Evolutionary conservation across 2,113 vertebrate species (phyloP).

Genomic region (Bettongia penicillata): DNA sequence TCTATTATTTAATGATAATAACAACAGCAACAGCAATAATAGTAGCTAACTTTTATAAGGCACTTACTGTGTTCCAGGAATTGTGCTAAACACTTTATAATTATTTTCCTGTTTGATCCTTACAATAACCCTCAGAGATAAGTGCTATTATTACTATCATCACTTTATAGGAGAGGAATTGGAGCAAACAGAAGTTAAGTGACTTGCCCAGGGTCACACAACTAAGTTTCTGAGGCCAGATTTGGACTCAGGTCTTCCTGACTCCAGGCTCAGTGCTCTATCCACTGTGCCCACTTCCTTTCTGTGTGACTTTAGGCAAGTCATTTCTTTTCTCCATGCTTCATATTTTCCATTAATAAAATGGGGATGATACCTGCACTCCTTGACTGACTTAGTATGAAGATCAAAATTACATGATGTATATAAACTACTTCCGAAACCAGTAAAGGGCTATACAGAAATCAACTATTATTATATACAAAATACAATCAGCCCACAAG

Average conservation of each 20-base stretch:
- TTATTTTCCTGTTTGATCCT: background rate
- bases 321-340: background rate
- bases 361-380: background rate
- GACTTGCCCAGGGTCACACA: background rate
- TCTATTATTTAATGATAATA: background rate
- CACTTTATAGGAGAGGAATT: background rate
- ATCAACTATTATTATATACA: background rate
- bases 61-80: background rate
- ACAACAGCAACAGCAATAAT: background rate
- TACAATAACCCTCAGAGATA: background rate
- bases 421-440: background rate
- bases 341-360: background rate
- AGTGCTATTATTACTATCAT: background rate
- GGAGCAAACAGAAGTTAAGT: background rate
- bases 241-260: background rate
- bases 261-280: background rate
- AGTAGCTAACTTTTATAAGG: background rate
- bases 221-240: background rate
- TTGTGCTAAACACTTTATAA: background rate
- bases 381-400: background rate
- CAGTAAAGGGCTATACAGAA: background rate
- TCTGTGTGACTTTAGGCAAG: background rate
- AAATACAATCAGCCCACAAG: background rate
- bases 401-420: background rate
- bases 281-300: background rate